Conservation (phyloP, 2,888 invertebrate genomes). For the Xiphydria camelus region DNA sequence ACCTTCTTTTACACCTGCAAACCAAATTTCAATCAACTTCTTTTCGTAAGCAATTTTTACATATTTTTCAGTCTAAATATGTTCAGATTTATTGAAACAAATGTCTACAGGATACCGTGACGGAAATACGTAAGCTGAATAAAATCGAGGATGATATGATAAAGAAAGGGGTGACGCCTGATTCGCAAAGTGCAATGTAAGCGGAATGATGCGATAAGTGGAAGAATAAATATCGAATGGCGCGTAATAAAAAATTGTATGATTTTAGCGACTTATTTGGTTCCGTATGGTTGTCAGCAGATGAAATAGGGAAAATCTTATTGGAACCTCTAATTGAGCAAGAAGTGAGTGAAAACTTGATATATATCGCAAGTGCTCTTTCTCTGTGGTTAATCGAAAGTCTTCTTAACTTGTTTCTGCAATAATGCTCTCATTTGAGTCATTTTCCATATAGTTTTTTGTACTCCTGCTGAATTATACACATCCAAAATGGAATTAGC, state of each 20-base stretch:
- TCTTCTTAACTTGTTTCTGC: too few species aligned
- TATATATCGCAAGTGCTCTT: too few species aligned
- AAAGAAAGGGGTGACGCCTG: conserved; percentile 64
- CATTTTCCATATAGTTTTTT: too few species aligned
- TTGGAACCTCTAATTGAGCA: conserved; percentile 70
- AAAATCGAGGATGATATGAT: conserved; percentile 73
- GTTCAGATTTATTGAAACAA: neutral
- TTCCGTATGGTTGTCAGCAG: conserved; percentile 69
- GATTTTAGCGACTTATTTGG: conserved; percentile 61
- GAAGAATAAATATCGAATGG: too few species aligned
- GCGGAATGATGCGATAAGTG: too few species aligned
- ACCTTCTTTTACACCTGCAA: conserved; percentile 89
- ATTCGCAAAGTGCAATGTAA: conserved; percentile 65
- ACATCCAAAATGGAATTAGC: too few species aligned
- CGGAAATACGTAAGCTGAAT: conserved; percentile 69
- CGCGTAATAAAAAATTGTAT: conserved; percentile 12
- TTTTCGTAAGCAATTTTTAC: conserved; percentile 69
- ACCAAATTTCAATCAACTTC: conserved; percentile 80
- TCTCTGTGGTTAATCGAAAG: too few species aligned
- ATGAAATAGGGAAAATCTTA: conserved; percentile 66
- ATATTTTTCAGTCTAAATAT: too few species aligned
- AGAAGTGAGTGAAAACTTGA: conserved; percentile 56
- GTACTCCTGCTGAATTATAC: too few species aligned
- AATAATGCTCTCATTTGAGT: too few species aligned
- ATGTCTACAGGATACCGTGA: conserved; percentile 66